Base-by-base conservation (phyloP, 1,140 invertebrate species). In the Lineus longissimus region DNA sequence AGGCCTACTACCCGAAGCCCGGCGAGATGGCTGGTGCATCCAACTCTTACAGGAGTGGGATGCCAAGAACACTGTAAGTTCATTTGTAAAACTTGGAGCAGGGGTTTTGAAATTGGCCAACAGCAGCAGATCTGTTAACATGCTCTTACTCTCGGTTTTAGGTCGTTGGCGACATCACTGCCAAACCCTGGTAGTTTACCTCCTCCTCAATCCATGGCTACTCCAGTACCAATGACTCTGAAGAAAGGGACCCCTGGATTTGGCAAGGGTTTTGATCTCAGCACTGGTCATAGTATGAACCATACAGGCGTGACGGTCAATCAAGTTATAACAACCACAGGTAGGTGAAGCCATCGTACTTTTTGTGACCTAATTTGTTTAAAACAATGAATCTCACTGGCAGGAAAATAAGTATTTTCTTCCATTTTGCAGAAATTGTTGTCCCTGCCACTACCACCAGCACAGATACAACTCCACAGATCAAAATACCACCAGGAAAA, bases 221-320 rank as follows among this genome's bases (percentile, higher is more conserved):
- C 47, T 7, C 47, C 47, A 7, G n/a, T 51, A 9, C 47, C 25
- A 6, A 27, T 27, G 25, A 23, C 47, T 6, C 47, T 23, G n/a
- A 19, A 51, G 25, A 7, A 4, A 7, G 19, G 25, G 6, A 51
- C n/a, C n/a, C 4, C 47, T 51, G 47, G 33, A 15, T 36, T 36
- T 4, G 15, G 15, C 33, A 36, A 36, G 15, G 33, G 33, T 4
- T 15, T 36, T 36, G 33, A 36, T 36, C 33, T 36, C 33, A 36
- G 6, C 33, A 36, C 6, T 4, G 33, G 33, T 15, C 33, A 36
- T 15, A 36, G 33, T 15, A 36, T 36, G 33, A 36, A 36, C 15
- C 33, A 36, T 36, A 36, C 95, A 82, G 94, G 94, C 59, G 94
- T 96, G 87, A 92, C 91, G 51, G 92, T 94, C 31, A 92, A 95